These are phyloP conservation scores for Apocrypta bakeri DNA, from an alignment of 1,140 invertebrate species.

Conservation along the genomic window DNA sequence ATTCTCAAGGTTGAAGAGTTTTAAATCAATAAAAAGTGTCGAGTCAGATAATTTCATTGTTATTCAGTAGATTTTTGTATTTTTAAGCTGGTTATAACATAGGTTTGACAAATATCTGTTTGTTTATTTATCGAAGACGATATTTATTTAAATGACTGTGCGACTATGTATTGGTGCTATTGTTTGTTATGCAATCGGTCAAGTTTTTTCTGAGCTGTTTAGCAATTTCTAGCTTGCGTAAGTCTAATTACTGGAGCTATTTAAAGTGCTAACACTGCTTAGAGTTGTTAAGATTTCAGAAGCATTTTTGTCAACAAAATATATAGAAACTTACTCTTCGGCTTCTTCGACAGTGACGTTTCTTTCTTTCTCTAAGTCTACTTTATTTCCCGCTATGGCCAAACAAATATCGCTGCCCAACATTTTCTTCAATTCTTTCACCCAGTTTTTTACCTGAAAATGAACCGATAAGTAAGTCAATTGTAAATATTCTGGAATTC, in stretches of 20 bases:
- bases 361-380: conserved; percentile 94
- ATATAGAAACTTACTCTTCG: conserved; percentile 82
- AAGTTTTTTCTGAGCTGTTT: neutral
- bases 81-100: neutral
- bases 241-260: neutral
- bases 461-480: conserved; percentile 13
- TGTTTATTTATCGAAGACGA: neutral
- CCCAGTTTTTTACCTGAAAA: conserved; percentile 96
- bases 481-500: neutral
- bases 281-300: neutral
- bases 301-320: conserved; percentile 16
- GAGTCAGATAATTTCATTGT: neutral
- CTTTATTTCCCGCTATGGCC: conserved; percentile 98
- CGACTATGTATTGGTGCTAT: neutral
- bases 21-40: neutral
- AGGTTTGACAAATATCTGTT: no score
- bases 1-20: neutral
- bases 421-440: conserved; percentile 97
- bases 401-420: conserved; percentile 93
- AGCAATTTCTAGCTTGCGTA: conserved; percentile 4
- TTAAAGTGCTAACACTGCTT: neutral
- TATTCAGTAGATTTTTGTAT: no score
- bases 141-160: neutral
- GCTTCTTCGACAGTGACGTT: conserved; percentile 90
- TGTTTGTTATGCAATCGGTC: conserved; percentile 8